Base-by-base conservation (phyloP, 2,113 vertebrate genomes). In the Myanophis thanlyinensis region DNA sequence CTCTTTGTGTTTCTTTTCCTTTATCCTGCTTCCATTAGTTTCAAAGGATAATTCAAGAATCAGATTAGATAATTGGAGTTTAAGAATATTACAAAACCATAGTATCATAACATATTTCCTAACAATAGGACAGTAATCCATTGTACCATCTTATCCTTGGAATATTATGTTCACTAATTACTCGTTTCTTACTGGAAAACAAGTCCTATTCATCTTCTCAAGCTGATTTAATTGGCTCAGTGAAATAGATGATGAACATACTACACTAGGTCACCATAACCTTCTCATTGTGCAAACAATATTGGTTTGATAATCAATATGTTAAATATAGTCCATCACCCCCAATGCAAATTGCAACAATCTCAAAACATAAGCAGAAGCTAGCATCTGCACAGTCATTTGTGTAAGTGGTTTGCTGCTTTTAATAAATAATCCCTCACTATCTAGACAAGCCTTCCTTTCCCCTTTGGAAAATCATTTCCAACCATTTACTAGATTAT, bases 381-480 rank as follows among this genome's bases (percentile, higher is more conserved):
- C n/a, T 87, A 67, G 13, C 2, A 18, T 91, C 49, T 35, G 48
- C 9, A 59, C 48, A 86, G 23, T 56, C 27, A 35, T 23, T 48
- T 67, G 1, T 59, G 23, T n/a, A 51, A n/a, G 12, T 11, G 8
- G 49, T 80, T 48, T 73, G 40, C 56, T 88, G 9, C 40, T 67
- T 53, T n/a, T 89, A 53, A 89, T 53, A 88, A 27, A 88, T 80
- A 73, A 84, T 47, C 59, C 59, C 40, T 8, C 40, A 47, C 30
- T 20, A 18, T 91, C 40, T 85, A 46, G 11, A 52, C 47, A 85
- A 89, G 91, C 3, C 87, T 90, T 84, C 27, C 2, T 48, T 25
- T 25, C 56, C 84, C 27, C 5, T 53, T 90, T 27, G 53, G 89
- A 90, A 90, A 88, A 94, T 80, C 13, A 46, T 8, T 93, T 93